Conservation (phyloP, 2,797 vertebrate species). For the Paguma larvata region DNA sequence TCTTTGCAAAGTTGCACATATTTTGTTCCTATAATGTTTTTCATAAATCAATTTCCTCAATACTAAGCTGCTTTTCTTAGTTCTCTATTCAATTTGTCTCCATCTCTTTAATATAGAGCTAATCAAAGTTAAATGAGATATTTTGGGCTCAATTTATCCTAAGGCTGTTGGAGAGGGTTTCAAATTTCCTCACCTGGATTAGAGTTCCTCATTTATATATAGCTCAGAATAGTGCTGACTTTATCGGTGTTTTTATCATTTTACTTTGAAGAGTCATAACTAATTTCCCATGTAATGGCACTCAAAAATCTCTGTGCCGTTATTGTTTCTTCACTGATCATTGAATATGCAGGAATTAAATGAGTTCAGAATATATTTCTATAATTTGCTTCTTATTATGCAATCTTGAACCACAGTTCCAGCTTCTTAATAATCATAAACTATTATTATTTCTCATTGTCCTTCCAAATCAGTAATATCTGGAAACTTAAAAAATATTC, state of each 20-base stretch:
- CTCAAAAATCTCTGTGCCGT: slow-evolving; percentile 51
- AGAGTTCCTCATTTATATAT: slow-evolving; percentile 54
- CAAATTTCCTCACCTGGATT: slow-evolving; percentile 49
- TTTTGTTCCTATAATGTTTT: slow-evolving; percentile 73
- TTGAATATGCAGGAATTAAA: slow-evolving; percentile 49
- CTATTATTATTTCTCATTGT: slow-evolving; percentile 60
- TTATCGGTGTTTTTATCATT: slow-evolving; percentile 57
- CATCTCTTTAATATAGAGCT: slow-evolving; percentile 67
- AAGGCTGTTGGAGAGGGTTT: slow-evolving; percentile 62
- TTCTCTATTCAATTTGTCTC: slow-evolving; percentile 53
- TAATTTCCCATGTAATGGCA: slow-evolving; percentile 71
- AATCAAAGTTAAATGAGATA: slow-evolving; percentile 76
- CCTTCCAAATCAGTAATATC: slow-evolving; percentile 53
- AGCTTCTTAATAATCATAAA: slow-evolving; percentile 59
- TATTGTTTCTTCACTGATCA: slow-evolving; percentile 49
- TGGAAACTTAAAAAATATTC: slow-evolving; percentile 52
- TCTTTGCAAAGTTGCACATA: slow-evolving; percentile 66
- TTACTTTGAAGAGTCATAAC: slow-evolving; percentile 65
- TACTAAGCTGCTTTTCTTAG: slow-evolving; percentile 68
- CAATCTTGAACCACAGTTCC: slow-evolving; percentile 60
- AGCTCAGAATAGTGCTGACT: slow-evolving; percentile 69
- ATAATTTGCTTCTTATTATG: slow-evolving; percentile 67
- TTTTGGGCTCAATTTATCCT: slow-evolving; percentile 68
- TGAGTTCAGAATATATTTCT: slow-evolving; percentile 68
- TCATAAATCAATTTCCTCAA: slow-evolving; percentile 68